phyloP scores from a whole-genome alignment of 2,113 vertebrate species.

The Propithecus coquereli region DNA sequence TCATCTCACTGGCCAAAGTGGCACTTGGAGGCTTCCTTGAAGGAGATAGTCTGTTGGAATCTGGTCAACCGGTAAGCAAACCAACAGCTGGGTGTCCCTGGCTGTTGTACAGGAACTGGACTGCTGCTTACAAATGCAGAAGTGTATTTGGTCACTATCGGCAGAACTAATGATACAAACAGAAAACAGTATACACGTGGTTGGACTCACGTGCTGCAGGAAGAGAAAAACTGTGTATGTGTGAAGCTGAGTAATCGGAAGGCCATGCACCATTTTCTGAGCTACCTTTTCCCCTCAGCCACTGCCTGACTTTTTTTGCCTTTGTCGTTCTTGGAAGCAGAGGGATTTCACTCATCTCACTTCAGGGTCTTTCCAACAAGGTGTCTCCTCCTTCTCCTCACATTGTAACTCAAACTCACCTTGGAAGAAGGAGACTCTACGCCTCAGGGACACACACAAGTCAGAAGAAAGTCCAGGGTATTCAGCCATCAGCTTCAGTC shows the following conservation, averaged over 20 bases:
- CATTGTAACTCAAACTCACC: background rate
- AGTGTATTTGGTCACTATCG: background rate
- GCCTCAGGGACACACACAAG: background rate
- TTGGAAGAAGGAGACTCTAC: background rate
- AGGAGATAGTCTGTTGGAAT: background rate
- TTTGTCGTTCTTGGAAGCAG: background rate
- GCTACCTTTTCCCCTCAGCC: background rate
- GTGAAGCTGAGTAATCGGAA: background rate
- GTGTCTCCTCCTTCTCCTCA: background rate
- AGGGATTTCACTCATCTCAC: background rate
- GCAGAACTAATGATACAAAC: background rate
- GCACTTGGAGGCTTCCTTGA: background rate
- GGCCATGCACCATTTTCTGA: rapidly evolving
- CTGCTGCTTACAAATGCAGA: background rate
- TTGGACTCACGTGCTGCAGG: background rate
- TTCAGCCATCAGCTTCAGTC: background rate
- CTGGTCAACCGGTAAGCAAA: background rate
- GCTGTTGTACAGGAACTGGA: background rate
- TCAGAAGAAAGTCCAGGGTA: background rate
- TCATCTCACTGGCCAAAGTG: background rate
- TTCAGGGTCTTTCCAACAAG: background rate
- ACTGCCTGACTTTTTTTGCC: background rate
- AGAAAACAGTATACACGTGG: background rate
- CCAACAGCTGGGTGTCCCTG: background rate
- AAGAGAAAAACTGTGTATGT: rapidly evolving